A percentile compares a stretch with the other conserved stretches of the same genome.
Conservation (phyloP, 2,888 invertebrate species). For the Criorhina ranunculi region DNA sequence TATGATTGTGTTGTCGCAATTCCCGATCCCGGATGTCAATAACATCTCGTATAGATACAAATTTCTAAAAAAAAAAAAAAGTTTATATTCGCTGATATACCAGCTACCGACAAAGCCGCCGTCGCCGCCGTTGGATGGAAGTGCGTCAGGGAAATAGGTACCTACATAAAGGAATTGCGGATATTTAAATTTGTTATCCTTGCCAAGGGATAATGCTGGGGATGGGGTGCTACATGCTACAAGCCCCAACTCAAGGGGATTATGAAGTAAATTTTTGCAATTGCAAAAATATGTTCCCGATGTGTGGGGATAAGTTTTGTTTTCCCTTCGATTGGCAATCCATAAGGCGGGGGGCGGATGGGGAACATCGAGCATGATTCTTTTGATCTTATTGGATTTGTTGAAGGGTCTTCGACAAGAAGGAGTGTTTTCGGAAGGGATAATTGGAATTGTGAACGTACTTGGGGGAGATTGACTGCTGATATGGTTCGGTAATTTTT, state of each 20-base stretch:
- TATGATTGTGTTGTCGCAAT: constrained; percentile 6
- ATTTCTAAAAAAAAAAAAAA: constrained; percentile 38
- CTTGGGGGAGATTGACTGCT: constrained; percentile 5
- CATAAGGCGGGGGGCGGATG: not conserved
- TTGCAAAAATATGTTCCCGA: constrained; percentile 23
- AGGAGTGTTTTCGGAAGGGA: constrained; percentile 2
- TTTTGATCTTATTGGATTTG: constrained; percentile 24
- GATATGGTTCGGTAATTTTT: not conserved
- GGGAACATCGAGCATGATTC: not conserved
- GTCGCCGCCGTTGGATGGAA: constrained; percentile 2
- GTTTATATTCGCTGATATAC: constrained; percentile 33
- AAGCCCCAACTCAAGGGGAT: constrained; percentile 19
- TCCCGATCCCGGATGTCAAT: constrained; percentile 65
- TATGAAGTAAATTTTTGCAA: constrained; percentile 40
- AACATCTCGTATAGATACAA: constrained; percentile 59
- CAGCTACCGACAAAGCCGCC: too few relatives aligned
- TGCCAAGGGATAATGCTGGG: not conserved
- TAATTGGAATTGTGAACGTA: constrained; percentile 6
- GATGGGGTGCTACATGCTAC: not conserved
- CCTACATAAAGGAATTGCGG: constrained; percentile 55
- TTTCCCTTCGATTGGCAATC: not conserved
- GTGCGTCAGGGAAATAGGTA: constrained; percentile 39
- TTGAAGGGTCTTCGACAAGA: not conserved
- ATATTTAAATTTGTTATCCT: constrained; percentile 69
- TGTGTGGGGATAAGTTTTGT: constrained; percentile 5